Conservation (phyloP, 2,113 vertebrate species). For the Corapipo altera region DNA sequence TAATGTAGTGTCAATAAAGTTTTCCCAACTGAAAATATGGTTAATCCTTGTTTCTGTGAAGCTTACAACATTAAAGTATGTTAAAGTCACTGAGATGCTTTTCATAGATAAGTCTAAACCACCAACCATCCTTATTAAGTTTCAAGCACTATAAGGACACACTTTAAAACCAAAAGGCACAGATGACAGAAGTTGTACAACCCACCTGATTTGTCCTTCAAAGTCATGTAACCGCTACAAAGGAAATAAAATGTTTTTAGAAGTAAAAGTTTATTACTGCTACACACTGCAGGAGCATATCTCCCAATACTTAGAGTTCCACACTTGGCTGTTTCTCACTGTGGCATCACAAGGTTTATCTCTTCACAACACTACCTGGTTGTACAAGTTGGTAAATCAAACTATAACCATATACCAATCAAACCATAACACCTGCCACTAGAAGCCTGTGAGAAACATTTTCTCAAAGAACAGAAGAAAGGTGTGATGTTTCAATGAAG, state of each 20-base stretch:
- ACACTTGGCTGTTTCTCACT: not conserved
- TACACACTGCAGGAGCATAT: not conserved
- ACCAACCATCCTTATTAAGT: not conserved
- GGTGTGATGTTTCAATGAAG: not conserved
- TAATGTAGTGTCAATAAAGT: not conserved
- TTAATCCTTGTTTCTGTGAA: not conserved
- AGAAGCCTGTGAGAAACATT: not conserved
- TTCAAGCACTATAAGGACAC: not conserved
- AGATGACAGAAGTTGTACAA: not conserved
- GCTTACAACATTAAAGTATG: not conserved
- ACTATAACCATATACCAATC: not conserved
- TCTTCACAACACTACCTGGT: not conserved
- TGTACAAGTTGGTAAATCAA: not conserved
- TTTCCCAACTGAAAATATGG: not conserved
- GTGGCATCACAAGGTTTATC: not conserved
- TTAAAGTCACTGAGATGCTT: not conserved
- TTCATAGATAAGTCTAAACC: not conserved
- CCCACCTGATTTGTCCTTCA: not conserved
- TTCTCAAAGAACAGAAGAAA: not conserved
- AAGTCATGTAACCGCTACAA: not conserved
- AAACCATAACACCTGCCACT: not conserved
- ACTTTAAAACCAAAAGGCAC: not conserved
- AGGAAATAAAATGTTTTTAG: not conserved
- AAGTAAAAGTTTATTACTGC: not conserved
- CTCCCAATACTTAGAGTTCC: not conserved